Base-by-base conservation (phyloP, 2,888 invertebrate species). In the Furcula furcula region DNA sequence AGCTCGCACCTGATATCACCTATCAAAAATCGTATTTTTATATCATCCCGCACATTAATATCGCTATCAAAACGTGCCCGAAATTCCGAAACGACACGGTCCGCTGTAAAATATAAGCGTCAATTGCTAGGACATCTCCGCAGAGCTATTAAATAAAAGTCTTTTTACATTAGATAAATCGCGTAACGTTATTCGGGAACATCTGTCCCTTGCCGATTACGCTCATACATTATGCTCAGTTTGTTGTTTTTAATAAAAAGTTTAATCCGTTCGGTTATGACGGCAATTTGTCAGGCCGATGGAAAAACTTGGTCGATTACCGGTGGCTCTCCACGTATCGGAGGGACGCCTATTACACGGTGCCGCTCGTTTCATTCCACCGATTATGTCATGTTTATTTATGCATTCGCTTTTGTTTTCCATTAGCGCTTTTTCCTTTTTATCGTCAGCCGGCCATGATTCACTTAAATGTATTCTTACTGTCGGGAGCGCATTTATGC, bases 191-290 rank as follows among this genome's bases (percentile, higher is more conserved):
- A 83, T 84, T 84, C 76, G 81, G 82, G 74, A 82, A 79, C 86
- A 88, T 87, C 85, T 88, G 87, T 86, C 85, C 85, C 84, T 76
- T 78, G 76, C 79, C 82, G 84, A 86, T 86, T 85, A 85, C 83
- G 75, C 68, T 79, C 76, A 82, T 85, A 86, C 86, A 86, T 87
- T 87, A 86, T 86, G 77, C 86, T 76, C 83, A 79, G 86, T 86
- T 86, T 87, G 86, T 86, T 87, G 86, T 87, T 86, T 86, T 87
- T 87, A 87, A 86, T 87, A 87, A 87, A 87, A 87, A 87, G 86
- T 87, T 87, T 86, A 87, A 87, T 87, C 85, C 85, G 81, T 85
- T 82, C 83, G 75, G 83, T 87, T 87, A 87, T 87, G 87, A 82
- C 74, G 74, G 86, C 76, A 82, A 87, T 87, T 87, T 87, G 85